These are phyloP conservation scores for Salpingus planirostris DNA, from an alignment of 2,888 invertebrate species.

Conservation along the genomic window DNA sequence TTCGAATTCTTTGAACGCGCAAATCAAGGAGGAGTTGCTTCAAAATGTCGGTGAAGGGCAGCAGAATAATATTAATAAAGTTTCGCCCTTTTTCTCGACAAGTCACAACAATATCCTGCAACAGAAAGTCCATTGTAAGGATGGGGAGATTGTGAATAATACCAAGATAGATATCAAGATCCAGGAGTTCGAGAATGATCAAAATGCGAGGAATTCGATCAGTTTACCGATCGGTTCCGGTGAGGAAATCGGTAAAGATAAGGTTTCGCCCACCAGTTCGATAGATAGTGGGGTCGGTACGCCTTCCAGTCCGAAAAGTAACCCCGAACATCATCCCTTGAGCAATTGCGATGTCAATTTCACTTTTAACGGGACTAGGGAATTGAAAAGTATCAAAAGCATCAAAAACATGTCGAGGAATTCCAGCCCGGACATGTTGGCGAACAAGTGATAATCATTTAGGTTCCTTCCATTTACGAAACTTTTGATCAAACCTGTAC, in stretches of 20 bases:
- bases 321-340: slow-evolving; percentile 51
- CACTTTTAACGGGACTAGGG: slow-evolving; percentile 71
- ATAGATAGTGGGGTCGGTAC: slow-evolving; percentile 59
- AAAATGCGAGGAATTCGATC: slow-evolving; percentile 17
- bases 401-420: slow-evolving; percentile 24
- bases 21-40: slow-evolving; percentile 18
- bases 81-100: slow-evolving; percentile 54
- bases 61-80: slow-evolving; percentile 16
- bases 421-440: slow-evolving; percentile 30
- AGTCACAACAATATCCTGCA: slow-evolving; percentile 62
- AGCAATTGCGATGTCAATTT: slow-evolving; percentile 74
- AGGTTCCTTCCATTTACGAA: too few species aligned
- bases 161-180: slow-evolving; percentile 36
- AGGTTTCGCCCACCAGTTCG: slow-evolving; percentile 33
- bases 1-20: slow-evolving; percentile 30
- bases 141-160: slow-evolving; percentile 11
- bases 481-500: too few species aligned
- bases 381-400: slow-evolving; percentile 61
- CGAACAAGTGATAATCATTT: too few species aligned
- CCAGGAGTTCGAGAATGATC: slow-evolving; percentile 27
- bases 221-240: slow-evolving; percentile 17
- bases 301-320: slow-evolving; percentile 47
- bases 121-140: slow-evolving; percentile 41
- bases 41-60: too few species aligned
- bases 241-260: slow-evolving; percentile 12